Evolutionary conservation across 2,113 vertebrate species (phyloP).

Genomic region (Megatriorchis doriae): DNA sequence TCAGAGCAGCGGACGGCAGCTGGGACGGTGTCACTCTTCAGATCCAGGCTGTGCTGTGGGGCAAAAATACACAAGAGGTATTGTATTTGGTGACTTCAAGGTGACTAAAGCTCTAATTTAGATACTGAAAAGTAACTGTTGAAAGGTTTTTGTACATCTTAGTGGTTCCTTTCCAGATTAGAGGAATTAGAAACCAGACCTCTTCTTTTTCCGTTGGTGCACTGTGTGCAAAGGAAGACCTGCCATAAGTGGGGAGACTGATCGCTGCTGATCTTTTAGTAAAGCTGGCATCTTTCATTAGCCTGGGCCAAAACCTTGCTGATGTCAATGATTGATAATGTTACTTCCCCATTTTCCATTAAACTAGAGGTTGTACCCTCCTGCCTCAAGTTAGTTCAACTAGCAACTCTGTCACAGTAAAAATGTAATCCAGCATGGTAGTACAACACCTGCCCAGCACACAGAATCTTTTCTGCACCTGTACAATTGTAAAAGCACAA

Average conservation of each 20-base stretch:
- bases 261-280: not conserved
- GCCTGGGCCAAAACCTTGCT: not conserved
- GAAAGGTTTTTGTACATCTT: not conserved
- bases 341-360: not conserved
- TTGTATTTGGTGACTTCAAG: accelerated
- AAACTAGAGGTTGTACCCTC: not conserved
- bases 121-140: not conserved
- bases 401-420: not conserved
- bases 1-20: constrained; percentile 85
- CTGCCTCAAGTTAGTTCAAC: not conserved
- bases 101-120: not conserved
- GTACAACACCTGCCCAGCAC: not conserved
- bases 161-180: not conserved
- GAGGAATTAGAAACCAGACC: not conserved
- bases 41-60: constrained; percentile 82
- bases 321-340: not conserved
- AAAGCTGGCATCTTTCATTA: not conserved
- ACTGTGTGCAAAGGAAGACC: not conserved
- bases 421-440: not conserved
- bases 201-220: not conserved
- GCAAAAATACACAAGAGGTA: not conserved
- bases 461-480: not conserved
- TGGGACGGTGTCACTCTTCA: constrained; percentile 65
- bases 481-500: too few relatives aligned
- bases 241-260: too few relatives aligned